phyloP scores from a whole-genome alignment of 2,888 invertebrate species.

The Noctua janthina region DNA sequence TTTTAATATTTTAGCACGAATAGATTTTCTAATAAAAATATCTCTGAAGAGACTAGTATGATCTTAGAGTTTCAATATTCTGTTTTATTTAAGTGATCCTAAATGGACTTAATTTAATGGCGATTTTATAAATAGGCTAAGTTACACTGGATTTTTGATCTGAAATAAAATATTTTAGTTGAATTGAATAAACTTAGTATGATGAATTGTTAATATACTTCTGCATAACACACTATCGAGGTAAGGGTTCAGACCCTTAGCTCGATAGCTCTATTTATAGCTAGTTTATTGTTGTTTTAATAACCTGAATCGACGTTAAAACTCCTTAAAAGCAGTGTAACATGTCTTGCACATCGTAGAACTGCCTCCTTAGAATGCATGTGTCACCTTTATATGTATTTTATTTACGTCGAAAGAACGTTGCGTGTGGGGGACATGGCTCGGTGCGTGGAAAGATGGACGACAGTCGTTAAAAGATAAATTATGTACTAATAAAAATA shows the following conservation, averaged over 20 bases:
- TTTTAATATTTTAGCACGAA: not conserved
- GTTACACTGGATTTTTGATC: too few species aligned
- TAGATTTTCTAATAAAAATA: not conserved
- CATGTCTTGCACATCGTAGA: constrained; percentile 22
- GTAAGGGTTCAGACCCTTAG: not conserved
- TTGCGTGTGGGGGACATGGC: constrained; percentile 55
- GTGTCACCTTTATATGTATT: constrained; percentile 49
- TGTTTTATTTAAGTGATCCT: not conserved
- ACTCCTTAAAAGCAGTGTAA: constrained; percentile 21
- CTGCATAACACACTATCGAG: not conserved
- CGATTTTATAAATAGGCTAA: not conserved
- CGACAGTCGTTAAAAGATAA: constrained; percentile 22
- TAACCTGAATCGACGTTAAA: constrained; percentile 12
- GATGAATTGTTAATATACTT: not conserved
- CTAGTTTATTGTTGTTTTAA: not conserved
- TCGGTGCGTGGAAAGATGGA: constrained; percentile 32
- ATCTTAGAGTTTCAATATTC: not conserved
- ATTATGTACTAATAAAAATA: constrained; percentile 10
- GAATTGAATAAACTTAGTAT: not conserved
- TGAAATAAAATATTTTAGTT: too few species aligned
- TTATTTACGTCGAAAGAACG: constrained; percentile 16
- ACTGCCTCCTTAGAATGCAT: constrained; percentile 24
- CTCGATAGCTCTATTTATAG: not conserved
- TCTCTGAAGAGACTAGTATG: not conserved
- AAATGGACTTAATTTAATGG: not conserved